Evolutionary conservation across 2,888 invertebrate genomes (phyloP).

Genomic region (Eumacrocentrus americanus): DNA sequence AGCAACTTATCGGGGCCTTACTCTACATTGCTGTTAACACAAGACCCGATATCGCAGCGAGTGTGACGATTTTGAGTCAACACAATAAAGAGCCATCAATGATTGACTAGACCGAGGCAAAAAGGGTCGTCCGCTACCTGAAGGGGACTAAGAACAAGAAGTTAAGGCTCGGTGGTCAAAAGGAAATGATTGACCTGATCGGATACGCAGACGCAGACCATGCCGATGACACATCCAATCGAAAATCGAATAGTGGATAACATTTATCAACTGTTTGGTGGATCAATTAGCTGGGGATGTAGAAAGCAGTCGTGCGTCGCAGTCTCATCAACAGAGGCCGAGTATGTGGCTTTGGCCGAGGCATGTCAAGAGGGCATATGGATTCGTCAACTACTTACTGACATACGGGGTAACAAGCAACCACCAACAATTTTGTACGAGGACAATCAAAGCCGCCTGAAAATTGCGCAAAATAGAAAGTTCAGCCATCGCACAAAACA

Average conservation of each 20-base stretch:
- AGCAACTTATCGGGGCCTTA: constrained; percentile 37
- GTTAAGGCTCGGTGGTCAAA: constrained; percentile 25
- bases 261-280: constrained; percentile 37
- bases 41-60: constrained; percentile 38
- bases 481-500: no score
- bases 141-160: constrained; percentile 35
- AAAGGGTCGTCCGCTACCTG: constrained; percentile 41
- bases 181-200: no score
- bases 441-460: no score
- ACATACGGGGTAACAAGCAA: no score
- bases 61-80: constrained; percentile 41
- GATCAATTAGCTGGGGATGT: constrained; percentile 44
- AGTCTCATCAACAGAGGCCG: constrained; percentile 40
- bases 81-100: constrained; percentile 41
- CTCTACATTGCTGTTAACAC: constrained; percentile 38
- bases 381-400: no score
- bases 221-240: constrained; percentile 43
- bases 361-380: constrained; percentile 41
- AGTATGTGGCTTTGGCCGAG: constrained; percentile 39
- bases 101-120: constrained; percentile 44
- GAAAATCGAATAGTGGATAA: constrained; percentile 50
- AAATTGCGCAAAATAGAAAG: no score
- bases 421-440: no score
- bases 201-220: constrained; percentile 52
- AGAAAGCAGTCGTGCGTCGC: constrained; percentile 43